Evolutionary conservation across 2,113 vertebrate species (phyloP), one percentile per base, ranked within the genome.

Genomic region (Gambusia affinis): DNA sequence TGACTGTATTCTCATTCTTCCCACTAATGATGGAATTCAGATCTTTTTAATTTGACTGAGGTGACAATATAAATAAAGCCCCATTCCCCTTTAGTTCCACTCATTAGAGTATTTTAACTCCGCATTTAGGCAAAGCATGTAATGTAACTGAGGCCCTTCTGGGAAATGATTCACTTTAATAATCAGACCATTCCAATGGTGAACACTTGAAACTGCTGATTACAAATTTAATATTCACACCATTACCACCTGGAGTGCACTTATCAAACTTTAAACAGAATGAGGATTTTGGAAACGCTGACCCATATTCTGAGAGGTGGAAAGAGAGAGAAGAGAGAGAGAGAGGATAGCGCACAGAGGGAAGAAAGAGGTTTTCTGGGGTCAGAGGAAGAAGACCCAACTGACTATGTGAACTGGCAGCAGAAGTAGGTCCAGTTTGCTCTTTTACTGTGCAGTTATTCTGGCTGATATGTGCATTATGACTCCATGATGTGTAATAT

Each of bases 231-330:
- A 92, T 88, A 91, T 88, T 91, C 80, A 60, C 67, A 64, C 10
- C 76, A 82, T 75, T 69, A 72, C 89, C 84, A 92, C 87, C 89
- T 88, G 77, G 88, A 88, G 88, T 82, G 87, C 86, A 86, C 79
- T 91, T 88, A 88, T 88, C 88, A 90, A 88, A 92, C 75, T 81
- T 87, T 89, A 70, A 89, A 85, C 72, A 82, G 81, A 75, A 35
- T 60, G 82, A 90, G 83, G 84, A 84, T 88, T 91, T 90, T 67
- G 78, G 76, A 86, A 78, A 85, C 11, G 73, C 78, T 92, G 90
- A 93, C 90, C 91, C 89, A 91, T 75, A 92, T 93, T 91, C 81
- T 78, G 60, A 76, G 44, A 8, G 68, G 72, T 81, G 65, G 78
- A 74, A 89, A 84, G 70, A 27, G 66, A 29, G 37, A 64, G 78